Evolutionary conservation across 2,797 vertebrate species (phyloP).

Genomic region (Brachyalestes nurse): DNA sequence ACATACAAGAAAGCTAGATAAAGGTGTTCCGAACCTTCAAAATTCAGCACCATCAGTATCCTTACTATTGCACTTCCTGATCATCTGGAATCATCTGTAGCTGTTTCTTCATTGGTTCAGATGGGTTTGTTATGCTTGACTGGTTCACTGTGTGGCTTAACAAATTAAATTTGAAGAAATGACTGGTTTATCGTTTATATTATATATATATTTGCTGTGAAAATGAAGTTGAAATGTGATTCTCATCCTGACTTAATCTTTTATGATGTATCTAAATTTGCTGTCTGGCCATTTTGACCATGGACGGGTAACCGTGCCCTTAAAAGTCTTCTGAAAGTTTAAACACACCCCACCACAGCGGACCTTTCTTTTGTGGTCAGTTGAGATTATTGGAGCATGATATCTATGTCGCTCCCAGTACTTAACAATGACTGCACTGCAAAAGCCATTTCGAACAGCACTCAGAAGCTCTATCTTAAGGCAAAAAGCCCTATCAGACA

Average conservation of each 20-base stretch:
- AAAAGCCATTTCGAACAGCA: conserved; percentile 78
- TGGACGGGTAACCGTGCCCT: neutral
- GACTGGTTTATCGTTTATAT: too few relatives aligned
- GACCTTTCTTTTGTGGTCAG: conserved; percentile 72
- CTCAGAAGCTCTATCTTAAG: conserved; percentile 65
- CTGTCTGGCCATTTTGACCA: neutral
- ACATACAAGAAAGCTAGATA: neutral
- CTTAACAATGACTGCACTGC: conserved; percentile 72
- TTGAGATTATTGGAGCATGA: conserved; percentile 77
- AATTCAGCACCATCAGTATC: too few relatives aligned
- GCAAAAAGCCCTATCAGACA: conserved; percentile 59
- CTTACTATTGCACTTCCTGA: neutral
- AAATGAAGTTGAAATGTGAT: neutral
- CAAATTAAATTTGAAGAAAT: too few relatives aligned
- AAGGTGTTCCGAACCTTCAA: too few relatives aligned
- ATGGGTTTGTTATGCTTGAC: too few relatives aligned
- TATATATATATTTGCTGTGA: neutral
- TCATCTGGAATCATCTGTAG: too few relatives aligned
- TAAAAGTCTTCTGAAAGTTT: conserved; percentile 29
- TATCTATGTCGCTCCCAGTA: conserved; percentile 67
- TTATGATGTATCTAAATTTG: neutral
- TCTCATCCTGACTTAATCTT: neutral
- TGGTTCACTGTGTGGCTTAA: too few relatives aligned
- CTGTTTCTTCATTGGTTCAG: too few relatives aligned
- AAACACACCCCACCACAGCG: conserved; percentile 44